Conservation (phyloP, 1,140 invertebrate species). For the Rhyzopertha dominica region DNA sequence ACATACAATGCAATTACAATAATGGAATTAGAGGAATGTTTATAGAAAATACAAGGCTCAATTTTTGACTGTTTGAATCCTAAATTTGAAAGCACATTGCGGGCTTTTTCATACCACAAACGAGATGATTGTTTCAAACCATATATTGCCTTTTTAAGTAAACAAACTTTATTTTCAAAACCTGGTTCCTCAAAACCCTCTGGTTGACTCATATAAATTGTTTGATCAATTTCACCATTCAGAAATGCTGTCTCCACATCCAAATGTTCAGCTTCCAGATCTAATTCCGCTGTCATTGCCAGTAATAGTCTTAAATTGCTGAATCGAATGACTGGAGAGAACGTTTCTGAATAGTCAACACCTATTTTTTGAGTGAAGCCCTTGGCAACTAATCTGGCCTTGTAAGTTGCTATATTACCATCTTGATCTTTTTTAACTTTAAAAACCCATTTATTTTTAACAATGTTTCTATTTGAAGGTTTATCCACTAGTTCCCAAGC, state of each 20-base stretch:
- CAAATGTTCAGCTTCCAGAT: constrained; percentile 28
- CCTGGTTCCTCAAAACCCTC: constrained; percentile 35
- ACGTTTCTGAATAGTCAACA: constrained; percentile 41
- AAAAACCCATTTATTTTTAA: constrained; percentile 47
- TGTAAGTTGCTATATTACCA: constrained; percentile 30
- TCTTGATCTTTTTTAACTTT: constrained; percentile 37
- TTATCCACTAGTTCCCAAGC: constrained; percentile 40
- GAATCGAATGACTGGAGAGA: constrained; percentile 40
- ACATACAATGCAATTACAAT: constrained; percentile 40
- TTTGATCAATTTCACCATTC: too few species aligned
- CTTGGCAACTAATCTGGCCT: constrained; percentile 41
- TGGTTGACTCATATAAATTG: too few species aligned
- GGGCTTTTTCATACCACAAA: constrained; percentile 42
- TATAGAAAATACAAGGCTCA: constrained; percentile 42
- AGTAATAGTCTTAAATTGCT: constrained; percentile 36
- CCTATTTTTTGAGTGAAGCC: constrained; percentile 43
- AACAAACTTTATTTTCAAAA: constrained; percentile 26
- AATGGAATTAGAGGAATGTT: constrained; percentile 17
- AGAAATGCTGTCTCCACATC: constrained; percentile 47
- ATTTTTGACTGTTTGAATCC: constrained; percentile 25
- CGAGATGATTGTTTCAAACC: constrained; percentile 46
- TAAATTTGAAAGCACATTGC: constrained; percentile 26
- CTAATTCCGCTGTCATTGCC: constrained; percentile 17
- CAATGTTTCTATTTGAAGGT: constrained; percentile 26
- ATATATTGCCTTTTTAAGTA: constrained; percentile 44